These are phyloP conservation scores for Sitta europaea DNA, from an alignment of 2,113 vertebrate species.

Conservation along the genomic window DNA sequence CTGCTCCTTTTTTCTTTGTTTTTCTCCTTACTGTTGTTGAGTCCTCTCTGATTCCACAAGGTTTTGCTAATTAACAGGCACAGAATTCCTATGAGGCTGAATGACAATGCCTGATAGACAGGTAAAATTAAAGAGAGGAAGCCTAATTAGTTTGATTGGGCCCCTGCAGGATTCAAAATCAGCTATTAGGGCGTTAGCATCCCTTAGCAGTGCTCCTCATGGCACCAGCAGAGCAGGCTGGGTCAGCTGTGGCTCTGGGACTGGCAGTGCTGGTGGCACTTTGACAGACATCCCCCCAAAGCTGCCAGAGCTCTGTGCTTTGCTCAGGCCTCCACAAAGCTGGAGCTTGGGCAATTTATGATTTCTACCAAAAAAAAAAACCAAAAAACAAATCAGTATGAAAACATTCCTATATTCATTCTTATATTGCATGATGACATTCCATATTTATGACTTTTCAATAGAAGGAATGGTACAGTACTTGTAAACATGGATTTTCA, in stretches of 20 bases:
- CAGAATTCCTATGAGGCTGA: background rate
- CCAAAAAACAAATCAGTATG: background rate
- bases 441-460: background rate
- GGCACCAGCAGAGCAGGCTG: background rate
- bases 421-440: background rate
- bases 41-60: background rate
- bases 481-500: background rate
- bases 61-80: constrained; percentile 29
- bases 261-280: background rate
- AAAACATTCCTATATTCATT: background rate
- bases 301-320: background rate
- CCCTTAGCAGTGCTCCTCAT: background rate
- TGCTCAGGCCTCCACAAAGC: background rate
- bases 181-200: background rate
- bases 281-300: background rate
- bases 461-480: background rate
- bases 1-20: background rate
- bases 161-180: background rate
- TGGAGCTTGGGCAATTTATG: background rate
- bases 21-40: background rate
- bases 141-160: constrained; percentile 5
- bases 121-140: constrained; percentile 16
- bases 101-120: background rate
- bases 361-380: background rate
- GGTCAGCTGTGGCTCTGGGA: background rate